A percentile compares a stretch with the other conserved stretches of the same genome.
Evolutionary conservation across 1,140 invertebrate genomes (phyloP).

Genomic region (Caenorhabditis remanei): DNA sequence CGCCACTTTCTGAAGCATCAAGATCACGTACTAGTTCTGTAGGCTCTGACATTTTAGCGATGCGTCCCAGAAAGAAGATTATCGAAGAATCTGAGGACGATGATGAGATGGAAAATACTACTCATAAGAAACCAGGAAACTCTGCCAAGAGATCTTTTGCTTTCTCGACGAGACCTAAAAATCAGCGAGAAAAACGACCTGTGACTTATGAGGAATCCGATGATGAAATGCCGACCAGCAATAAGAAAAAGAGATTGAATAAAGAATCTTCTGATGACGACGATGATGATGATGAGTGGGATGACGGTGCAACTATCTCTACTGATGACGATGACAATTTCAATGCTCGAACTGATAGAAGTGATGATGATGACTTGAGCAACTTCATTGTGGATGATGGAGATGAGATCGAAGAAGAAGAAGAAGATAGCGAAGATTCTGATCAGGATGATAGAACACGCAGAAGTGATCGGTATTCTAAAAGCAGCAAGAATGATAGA

Average conservation of each 20-base stretch:
- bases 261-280: background rate
- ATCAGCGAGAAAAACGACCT: background rate
- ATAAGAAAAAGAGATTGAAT: background rate
- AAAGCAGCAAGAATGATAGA: background rate
- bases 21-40: background rate
- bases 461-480: no score
- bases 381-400: background rate
- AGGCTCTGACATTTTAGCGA: background rate
- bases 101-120: background rate
- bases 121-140: background rate
- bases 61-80: background rate
- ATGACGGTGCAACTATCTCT: background rate
- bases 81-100: conserved; percentile 10
- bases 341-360: background rate
- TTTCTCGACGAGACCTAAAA: background rate
- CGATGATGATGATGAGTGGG: background rate
- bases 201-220: background rate
- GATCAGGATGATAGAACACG: background rate
- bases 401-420: background rate
- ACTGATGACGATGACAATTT: background rate
- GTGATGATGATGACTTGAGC: background rate
- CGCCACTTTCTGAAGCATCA: background rate
- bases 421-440: background rate
- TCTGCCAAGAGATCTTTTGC: background rate
- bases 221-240: background rate